Percentiles rank a stretch among this genome's conserved stretches.
These are phyloP conservation scores for Eospalax fontanierii DNA, from an alignment of 2,797 vertebrate genomes.

Conservation along the genomic window DNA sequence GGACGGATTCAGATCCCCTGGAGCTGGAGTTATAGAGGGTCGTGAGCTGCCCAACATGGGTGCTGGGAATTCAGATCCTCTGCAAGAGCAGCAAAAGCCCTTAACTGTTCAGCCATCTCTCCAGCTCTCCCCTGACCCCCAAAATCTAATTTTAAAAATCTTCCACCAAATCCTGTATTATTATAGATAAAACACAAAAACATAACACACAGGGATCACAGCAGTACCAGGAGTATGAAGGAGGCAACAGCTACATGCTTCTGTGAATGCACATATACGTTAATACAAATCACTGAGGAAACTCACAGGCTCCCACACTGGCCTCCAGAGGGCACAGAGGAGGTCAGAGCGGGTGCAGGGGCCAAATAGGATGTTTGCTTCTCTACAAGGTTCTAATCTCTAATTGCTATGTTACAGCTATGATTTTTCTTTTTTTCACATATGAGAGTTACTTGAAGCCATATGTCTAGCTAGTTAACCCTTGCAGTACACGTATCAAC, in stretches of 20 bases:
- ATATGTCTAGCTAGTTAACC: background rate
- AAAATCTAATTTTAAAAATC: background rate
- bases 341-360: background rate
- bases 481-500: accelerated
- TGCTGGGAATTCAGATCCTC: background rate
- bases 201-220: too few relatives aligned
- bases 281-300: background rate
- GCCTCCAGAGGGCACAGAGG: background rate
- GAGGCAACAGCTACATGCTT: background rate
- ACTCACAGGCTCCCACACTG: background rate
- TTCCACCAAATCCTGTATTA: background rate
- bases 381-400: background rate
- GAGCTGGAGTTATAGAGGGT: background rate
- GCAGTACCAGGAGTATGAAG: accelerated
- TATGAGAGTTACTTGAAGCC: too few relatives aligned
- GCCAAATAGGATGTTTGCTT: background rate
- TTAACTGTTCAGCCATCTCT: background rate
- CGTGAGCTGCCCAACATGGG: background rate
- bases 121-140: background rate
- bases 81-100: background rate
- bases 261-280: background rate
- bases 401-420: too few relatives aligned
- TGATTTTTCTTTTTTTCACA: background rate
- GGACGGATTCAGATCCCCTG: background rate
- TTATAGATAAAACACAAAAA: background rate